Evolutionary conservation across 1,140 invertebrate genomes (phyloP), one percentile per base, ranked within the genome.

Genomic region (Camponotus vicinus): DNA sequence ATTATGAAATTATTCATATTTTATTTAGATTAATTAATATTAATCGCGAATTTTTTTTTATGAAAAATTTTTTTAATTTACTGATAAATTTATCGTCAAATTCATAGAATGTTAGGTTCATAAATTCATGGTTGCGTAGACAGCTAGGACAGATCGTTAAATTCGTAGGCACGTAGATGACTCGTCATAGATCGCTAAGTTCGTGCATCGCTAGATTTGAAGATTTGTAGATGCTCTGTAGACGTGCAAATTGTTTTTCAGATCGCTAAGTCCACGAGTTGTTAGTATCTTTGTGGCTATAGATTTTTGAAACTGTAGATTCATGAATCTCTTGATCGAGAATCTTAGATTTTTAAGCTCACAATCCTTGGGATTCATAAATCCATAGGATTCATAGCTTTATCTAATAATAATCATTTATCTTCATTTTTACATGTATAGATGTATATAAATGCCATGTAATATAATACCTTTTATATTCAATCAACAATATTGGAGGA

Each of bases 61-160:
- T 52, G n/a, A 45, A 21, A 11, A 55, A 67, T 13, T 13, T 69
- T 79, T 79, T 21, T 13, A 6, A 5, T n/a, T 6, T 55, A 57
- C 27, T 27, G 45, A 42, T 8, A 15, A 6, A 55, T 80, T 80
- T 57, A 21, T 49, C 55, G 52, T 11, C n/a, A 42, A n/a, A 45
- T 66, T 79, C 52, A 59, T 13, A 34, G 49, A 69, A 11, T 40
- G 34, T 32, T 13, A 45, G 15, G 2, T 63, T 83, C 8, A 37
- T 49, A 61, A 63, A 49, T 83, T 83, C 69, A 83, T 75, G 69
- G 69, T 73, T 45, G 67, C 67, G 57, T 27, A 49, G 55, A 18
- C 5, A 82, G 40, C 37, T 75, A 37, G 79, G 27, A 4, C 78
- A 59, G 18, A 73, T 75, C 52, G n/a, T 83, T 63, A 63, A 73